phyloP scores from a whole-genome alignment of 2,797 vertebrate species.

The Mormyrus hasselquistii region DNA sequence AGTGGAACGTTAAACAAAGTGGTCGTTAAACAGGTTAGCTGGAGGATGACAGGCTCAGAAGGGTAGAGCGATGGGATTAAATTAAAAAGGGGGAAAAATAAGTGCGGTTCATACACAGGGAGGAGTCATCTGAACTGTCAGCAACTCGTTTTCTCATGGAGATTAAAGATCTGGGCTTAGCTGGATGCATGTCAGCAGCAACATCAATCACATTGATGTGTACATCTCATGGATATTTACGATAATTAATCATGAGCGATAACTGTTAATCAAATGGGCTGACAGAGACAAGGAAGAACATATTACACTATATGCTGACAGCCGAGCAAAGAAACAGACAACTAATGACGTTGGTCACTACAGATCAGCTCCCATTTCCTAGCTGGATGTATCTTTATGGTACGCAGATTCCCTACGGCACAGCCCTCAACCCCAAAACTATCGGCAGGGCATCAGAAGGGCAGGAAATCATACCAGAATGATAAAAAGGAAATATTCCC shows the following conservation, averaged over 20 bases:
- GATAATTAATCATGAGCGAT: slow-evolving; percentile 6
- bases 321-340: not conserved
- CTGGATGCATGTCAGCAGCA: not conserved
- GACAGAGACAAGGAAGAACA: slow-evolving; percentile 7
- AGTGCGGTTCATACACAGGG: not conserved
- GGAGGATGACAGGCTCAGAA: not conserved
- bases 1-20: not conserved
- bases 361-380: not conserved
- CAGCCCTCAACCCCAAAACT: not conserved
- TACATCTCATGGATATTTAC: slow-evolving; percentile 2
- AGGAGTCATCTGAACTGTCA: not conserved
- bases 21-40: not conserved
- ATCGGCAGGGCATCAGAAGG: not conserved
- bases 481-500: slow-evolving; percentile 9
- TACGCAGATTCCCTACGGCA: not conserved
- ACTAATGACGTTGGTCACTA: not conserved
- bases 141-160: not conserved
- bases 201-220: slow-evolving; percentile 6
- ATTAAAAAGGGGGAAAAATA: not conserved
- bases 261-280: not conserved
- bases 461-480: not conserved
- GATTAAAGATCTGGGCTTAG: not conserved
- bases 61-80: not conserved
- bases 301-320: not conserved
- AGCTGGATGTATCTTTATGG: not conserved